These are phyloP conservation scores for Australoheros scitulus DNA, from an alignment of 2,113 vertebrate species.

Conservation along the genomic window DNA sequence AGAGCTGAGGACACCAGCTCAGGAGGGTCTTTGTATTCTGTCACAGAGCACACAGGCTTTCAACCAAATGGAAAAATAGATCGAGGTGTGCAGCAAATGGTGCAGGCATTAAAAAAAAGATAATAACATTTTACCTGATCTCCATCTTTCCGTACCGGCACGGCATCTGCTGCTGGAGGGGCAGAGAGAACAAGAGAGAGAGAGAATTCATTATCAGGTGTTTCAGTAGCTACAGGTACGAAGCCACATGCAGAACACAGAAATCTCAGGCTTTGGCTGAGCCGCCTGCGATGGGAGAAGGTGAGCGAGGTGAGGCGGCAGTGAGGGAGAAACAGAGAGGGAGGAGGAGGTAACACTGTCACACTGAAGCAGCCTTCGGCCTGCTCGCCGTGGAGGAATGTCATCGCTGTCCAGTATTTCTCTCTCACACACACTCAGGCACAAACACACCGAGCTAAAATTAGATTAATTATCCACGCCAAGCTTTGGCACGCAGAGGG, in stretches of 20 bases:
- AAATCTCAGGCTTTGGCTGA: neutral
- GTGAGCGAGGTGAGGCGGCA: neutral
- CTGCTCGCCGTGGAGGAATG: conserved; percentile 42
- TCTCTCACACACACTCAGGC: conserved; percentile 34
- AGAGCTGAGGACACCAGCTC: neutral
- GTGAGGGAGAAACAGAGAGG: neutral
- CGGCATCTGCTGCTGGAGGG: conserved; percentile 77
- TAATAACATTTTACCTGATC: conserved; percentile 79
- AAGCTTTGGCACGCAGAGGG: conserved; percentile 49
- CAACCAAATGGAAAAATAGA: conserved; percentile 17
- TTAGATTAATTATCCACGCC: conserved; percentile 68
- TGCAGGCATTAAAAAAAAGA: neutral
- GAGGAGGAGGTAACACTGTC: conserved; percentile 46
- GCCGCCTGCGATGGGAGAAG: neutral
- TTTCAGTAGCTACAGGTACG: conserved; percentile 15
- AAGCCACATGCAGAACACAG: conserved; percentile 1
- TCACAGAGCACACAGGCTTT: conserved; percentile 10
- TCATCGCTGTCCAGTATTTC: conserved; percentile 44
- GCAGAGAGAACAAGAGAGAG: conserved; percentile 24
- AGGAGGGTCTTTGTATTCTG: neutral
- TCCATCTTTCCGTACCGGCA: conserved; percentile 82
- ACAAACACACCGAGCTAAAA: conserved; percentile 60
- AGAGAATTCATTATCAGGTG: conserved; percentile 9
- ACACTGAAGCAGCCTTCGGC: conserved; percentile 54
- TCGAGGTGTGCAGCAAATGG: neutral